Conservation (phyloP, 2,113 vertebrate genomes). For the Nasalis larvatus region DNA sequence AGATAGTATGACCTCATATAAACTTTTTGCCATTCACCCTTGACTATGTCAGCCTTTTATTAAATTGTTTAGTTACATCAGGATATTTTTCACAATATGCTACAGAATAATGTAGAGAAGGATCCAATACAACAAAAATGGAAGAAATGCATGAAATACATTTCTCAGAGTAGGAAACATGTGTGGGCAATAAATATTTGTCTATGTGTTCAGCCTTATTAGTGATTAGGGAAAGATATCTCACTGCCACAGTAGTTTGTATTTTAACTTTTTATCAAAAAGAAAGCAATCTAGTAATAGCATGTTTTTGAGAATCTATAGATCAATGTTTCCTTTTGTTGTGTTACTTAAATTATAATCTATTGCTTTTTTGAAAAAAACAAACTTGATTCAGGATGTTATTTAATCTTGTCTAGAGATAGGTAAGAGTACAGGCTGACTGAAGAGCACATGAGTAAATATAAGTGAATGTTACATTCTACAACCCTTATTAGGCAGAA, state of each 20-base stretch:
- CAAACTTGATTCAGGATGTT: not conserved
- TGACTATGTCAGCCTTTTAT: not conserved
- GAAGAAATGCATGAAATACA: not conserved
- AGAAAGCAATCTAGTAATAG: not conserved
- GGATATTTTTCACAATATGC: not conserved
- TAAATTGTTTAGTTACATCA: not conserved
- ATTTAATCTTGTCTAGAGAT: not conserved
- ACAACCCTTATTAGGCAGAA: not conserved
- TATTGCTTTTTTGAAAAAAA: not conserved
- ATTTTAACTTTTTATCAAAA: not conserved
- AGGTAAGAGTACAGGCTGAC: not conserved
- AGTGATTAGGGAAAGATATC: not conserved
- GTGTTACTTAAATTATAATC: not conserved
- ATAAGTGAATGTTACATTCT: not conserved
- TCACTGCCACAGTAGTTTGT: not conserved
- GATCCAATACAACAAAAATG: not conserved
- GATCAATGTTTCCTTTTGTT: not conserved
- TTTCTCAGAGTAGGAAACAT: not conserved
- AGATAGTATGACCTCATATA: not conserved
- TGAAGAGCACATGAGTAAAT: not conserved
- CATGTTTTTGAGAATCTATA: not conserved
- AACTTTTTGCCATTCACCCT: not conserved
- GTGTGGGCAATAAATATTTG: not conserved
- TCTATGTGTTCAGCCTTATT: not conserved
- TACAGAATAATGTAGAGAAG: not conserved